A percentile compares a stretch with the other conserved stretches of the same genome.
These are phyloP conservation scores for Danio choprae DNA, from an alignment of 2,797 vertebrate genomes.

Conservation along the genomic window DNA sequence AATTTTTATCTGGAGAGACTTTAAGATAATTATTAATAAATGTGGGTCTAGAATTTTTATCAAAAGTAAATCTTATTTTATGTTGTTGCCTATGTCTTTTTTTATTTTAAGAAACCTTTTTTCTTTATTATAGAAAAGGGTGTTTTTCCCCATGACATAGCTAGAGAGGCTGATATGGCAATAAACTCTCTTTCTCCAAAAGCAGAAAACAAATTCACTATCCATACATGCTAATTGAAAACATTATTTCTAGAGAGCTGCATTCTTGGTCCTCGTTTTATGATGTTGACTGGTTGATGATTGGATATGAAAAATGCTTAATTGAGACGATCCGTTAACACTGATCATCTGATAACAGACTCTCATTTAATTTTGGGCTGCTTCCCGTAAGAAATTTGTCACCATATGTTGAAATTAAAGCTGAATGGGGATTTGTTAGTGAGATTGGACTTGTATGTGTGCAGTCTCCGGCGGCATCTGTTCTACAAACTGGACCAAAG, in stretches of 20 bases:
- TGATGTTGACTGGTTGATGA: background rate
- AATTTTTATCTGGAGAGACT: too few relatives aligned
- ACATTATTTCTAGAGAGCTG: background rate
- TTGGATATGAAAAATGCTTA: background rate
- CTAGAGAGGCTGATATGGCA: too few relatives aligned
- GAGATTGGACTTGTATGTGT: slow-evolving; percentile 29
- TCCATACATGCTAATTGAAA: background rate
- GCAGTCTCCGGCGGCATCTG: slow-evolving; percentile 69
- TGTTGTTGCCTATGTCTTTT: too few relatives aligned
- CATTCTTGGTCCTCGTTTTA: background rate
- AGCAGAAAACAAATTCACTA: background rate
- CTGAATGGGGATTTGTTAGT: slow-evolving; percentile 38
- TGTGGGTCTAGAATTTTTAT: too few relatives aligned
- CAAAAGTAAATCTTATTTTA: too few relatives aligned
- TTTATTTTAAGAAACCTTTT: too few relatives aligned
- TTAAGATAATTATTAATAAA: too few relatives aligned
- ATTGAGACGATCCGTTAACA: background rate
- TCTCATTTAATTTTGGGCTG: slow-evolving; percentile 19
- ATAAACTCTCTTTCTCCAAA: too few relatives aligned
- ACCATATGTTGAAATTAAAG: slow-evolving; percentile 44
- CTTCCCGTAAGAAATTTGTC: slow-evolving; percentile 13
- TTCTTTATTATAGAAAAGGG: too few relatives aligned
- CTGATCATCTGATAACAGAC: slow-evolving; percentile 4
- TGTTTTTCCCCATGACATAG: too few relatives aligned
- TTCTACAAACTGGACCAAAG: slow-evolving; percentile 75